Base-by-base conservation (phyloP, 2,797 vertebrate species). In the Falco novaeseelandiae region DNA sequence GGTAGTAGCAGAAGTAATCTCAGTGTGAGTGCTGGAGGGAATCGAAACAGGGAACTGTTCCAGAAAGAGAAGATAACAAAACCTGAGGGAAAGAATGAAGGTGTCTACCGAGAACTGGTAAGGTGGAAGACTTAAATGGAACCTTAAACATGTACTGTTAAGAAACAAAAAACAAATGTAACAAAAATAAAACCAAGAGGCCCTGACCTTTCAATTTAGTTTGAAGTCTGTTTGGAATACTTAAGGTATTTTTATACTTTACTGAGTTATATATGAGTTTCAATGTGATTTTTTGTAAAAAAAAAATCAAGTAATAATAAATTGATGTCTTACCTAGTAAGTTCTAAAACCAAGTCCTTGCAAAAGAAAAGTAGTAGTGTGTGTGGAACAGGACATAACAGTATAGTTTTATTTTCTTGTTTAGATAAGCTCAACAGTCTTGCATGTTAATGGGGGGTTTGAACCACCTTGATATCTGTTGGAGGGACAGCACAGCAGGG, bases 31-130 rank as follows among this genome's bases (percentile, higher is more conserved):
- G 93, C 98, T 96, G 98, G 98, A 94, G 98, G 98, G 69, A 99
- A 97, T 95, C 99, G 98, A 93, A 98, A 96, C 90, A 98, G 98
- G 96, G 99, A 99, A 63, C 95, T 98, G 8, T 98, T 99, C 98
- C 99, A 99, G 92, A 99, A 99, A 77, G 99, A 99, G 98, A 99
- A 98, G 88, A 96, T 97, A 89, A 83, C 90, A 88, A 98, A 97
- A 95, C 96, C 95, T 54, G 99, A 99, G 65, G 98, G 96, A 70
- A 98, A 98, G 91, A 97, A 98, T 21, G 98, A 99, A 95, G 98
- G 98, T 89, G 99, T 99, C 96, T 99, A 99, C 96, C 97, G 99
- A 97, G 99, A 99, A 92, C 97, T 99, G 99, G 99, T 99, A 98
- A 99, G 99, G 73, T 83, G 61, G 44, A 96, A 44, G 52, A 73